Evolutionary conservation across 2,888 invertebrate genomes (phyloP), one percentile per base, ranked within the genome.

Genomic region (Venustoraphidia nigricollis): DNA sequence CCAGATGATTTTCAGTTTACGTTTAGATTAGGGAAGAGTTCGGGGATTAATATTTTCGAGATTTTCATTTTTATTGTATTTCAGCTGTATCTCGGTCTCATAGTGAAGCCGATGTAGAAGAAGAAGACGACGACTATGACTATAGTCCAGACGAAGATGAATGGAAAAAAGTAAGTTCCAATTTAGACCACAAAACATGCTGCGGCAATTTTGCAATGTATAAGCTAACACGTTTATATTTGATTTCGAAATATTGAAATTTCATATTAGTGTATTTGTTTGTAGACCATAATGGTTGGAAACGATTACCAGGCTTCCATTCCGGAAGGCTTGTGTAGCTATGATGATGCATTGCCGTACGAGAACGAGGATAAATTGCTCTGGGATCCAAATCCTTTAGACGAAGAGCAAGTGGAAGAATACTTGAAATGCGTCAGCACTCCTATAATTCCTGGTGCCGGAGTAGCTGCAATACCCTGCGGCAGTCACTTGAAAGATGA

Each of bases 351-450:
- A n/a, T 68, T 89, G 52, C 91, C 92, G 0, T 92, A 93, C 64
- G 92, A 93, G 69, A 94, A 94, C 69, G 93, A 94, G 62, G 95
- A 95, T 62, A 89, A 92, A 67, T 72, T 94, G 46, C 69, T 96
- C 9, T 96, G 96, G 95, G 89, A 93, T 62, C 93, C 95, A 0
- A 77, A 75, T 55, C 77, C 79, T 53, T 70, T 93, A 48, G 76
- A 76, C 36, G 81, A 83, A 60, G 72, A 71, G 41, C 72, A 78
- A 50, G 85, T 87, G 14, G 91, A 92, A 61, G 82, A 84, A 41
- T 94, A 89, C 63, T 75, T 94, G 60, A 73, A 71, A 60, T 81
- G 73, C 48, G 71, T 71, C 1, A 64, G 66, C 43, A 55, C 67
- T 45, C 61, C 68, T 1, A 62, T 61, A 5, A 60, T 60, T 50